Evolutionary conservation across 2,888 invertebrate genomes (phyloP).

Genomic region (Deladenus siricidicola): DNA sequence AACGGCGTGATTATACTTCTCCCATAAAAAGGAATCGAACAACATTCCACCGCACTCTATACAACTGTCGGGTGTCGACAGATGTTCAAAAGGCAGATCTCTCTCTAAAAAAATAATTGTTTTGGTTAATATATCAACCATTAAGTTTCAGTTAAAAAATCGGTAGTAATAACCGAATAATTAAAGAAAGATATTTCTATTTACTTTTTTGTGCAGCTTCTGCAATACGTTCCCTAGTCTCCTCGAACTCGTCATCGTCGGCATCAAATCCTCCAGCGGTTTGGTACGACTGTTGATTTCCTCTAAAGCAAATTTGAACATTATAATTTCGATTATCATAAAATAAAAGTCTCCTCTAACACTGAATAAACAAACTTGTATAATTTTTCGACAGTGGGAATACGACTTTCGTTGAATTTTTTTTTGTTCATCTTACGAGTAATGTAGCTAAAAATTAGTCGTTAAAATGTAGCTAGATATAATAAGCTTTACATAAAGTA

Average conservation of each 20-base stretch:
- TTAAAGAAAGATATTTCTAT: background rate
- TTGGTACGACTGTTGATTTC: slow-evolving; percentile 39
- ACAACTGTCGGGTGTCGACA: slow-evolving; percentile 41
- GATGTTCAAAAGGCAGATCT: slow-evolving; percentile 12
- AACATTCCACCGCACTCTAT: slow-evolving; percentile 35
- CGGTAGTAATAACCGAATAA: slow-evolving; percentile 6
- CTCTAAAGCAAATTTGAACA: slow-evolving; percentile 28
- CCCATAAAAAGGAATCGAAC: slow-evolving; percentile 48
- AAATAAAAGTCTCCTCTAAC: background rate
- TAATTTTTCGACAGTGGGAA: slow-evolving; percentile 46
- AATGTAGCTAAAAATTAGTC: too few relatives aligned
- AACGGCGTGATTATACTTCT: slow-evolving; percentile 39
- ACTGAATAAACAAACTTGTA: slow-evolving; percentile 27
- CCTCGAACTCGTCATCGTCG: slow-evolving; percentile 44
- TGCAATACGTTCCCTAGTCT: slow-evolving; percentile 36
- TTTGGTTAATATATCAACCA: too few relatives aligned
- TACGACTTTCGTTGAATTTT: slow-evolving; percentile 4
- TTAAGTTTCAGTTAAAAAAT: too few relatives aligned
- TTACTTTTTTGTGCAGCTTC: slow-evolving; percentile 40
- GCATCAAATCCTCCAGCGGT: slow-evolving; percentile 45
- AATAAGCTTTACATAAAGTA: too few relatives aligned
- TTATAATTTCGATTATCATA: background rate
- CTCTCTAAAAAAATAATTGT: slow-evolving; percentile 21
- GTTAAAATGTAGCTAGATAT: too few relatives aligned
- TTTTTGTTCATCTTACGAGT: background rate